phyloP scores from a whole-genome alignment of 2,113 vertebrate genomes.

The Dasyurus viverrinus region DNA sequence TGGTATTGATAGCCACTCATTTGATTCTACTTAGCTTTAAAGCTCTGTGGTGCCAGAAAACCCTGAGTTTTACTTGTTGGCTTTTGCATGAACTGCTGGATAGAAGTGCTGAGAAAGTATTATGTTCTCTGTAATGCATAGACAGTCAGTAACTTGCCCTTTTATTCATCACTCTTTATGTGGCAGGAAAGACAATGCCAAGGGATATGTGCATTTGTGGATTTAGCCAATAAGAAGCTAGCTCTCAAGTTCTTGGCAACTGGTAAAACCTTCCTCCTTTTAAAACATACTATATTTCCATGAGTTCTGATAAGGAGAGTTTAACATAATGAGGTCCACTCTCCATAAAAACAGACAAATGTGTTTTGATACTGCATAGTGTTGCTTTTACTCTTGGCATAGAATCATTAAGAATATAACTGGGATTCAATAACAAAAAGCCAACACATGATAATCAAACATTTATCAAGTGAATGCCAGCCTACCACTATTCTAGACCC shows the following conservation, averaged over 20 bases:
- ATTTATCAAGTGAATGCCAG: background rate
- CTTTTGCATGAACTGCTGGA: background rate
- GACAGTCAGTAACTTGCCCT: background rate
- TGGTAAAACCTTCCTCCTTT: background rate
- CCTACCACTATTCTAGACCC: background rate
- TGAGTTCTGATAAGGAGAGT: background rate
- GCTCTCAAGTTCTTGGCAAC: background rate
- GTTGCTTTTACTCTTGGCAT: background rate
- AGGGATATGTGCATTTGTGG: background rate
- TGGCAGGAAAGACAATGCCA: background rate
- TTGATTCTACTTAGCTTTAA: background rate
- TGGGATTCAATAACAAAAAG: background rate
- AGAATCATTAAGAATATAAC: background rate
- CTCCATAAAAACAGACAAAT: background rate
- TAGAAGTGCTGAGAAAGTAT: background rate
- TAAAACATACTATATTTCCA: background rate
- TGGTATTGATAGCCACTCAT: background rate
- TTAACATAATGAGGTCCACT: background rate
- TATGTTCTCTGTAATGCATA: background rate
- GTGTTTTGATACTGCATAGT: background rate
- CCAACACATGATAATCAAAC: background rate
- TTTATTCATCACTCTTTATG: background rate
- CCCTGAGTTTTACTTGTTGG: background rate
- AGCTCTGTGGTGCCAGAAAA: background rate
- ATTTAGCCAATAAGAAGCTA: background rate